Evolutionary conservation across 2,113 vertebrate species (phyloP).

Genomic region (Oreochromis tanganicae): DNA sequence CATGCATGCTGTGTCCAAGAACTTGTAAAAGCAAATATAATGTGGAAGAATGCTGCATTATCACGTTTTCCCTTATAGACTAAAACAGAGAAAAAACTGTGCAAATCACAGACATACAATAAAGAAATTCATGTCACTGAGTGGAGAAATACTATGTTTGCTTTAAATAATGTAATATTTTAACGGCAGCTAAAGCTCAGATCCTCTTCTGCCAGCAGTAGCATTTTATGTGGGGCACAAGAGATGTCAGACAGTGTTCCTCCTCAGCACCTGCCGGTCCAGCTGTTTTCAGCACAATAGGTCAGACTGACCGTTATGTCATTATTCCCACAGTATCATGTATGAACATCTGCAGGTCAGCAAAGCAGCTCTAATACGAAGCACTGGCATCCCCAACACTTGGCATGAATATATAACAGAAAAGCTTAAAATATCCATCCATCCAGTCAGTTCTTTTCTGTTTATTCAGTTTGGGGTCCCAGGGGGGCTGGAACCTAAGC

Average conservation of each 20-base stretch:
- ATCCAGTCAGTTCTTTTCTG: background rate
- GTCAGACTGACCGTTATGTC: slow-evolving; percentile 23
- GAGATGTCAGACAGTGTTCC: slow-evolving; percentile 27
- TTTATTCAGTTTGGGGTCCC: background rate
- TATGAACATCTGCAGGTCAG: background rate
- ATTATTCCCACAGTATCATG: background rate
- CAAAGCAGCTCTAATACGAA: background rate
- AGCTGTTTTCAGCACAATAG: slow-evolving; percentile 56
- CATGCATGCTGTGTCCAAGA: background rate
- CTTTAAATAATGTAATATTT: background rate
- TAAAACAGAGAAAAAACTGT: background rate
- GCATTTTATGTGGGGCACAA: slow-evolving; percentile 29
- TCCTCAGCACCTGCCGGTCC: slow-evolving; percentile 43
- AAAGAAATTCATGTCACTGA: background rate
- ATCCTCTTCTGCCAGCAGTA: background rate
- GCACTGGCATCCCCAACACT: background rate
- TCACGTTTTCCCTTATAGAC: background rate
- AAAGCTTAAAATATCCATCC: background rate
- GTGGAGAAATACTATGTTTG: background rate
- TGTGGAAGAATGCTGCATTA: background rate
- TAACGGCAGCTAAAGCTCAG: background rate
- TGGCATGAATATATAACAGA: background rate
- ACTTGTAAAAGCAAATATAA: background rate
- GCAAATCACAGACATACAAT: background rate
- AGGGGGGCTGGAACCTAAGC: background rate